phyloP scores from a whole-genome alignment of 2,113 vertebrate genomes.

The Carassius carassius region DNA sequence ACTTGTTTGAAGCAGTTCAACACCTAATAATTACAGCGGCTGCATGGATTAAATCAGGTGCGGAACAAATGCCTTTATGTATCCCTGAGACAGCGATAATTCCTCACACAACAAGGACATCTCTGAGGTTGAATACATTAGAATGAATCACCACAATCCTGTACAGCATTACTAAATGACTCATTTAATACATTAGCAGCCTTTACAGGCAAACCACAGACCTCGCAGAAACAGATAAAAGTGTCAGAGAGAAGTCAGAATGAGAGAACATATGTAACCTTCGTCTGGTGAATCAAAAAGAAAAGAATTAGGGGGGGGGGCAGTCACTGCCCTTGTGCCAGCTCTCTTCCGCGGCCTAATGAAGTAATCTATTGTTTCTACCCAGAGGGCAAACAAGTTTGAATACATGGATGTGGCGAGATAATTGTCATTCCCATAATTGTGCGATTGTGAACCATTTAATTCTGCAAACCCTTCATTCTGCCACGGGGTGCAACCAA shows the following conservation, averaged over 20 bases:
- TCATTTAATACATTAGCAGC: conserved; percentile 46
- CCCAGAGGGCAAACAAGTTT: conserved; percentile 49
- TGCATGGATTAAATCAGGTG: conserved; percentile 28
- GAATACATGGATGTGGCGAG: conserved; percentile 54
- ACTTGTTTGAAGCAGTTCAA: conserved; percentile 31
- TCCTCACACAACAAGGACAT: conserved; percentile 25
- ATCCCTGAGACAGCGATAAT: conserved; percentile 32
- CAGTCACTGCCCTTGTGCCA: not conserved
- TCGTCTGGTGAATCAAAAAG: not conserved
- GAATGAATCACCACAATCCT: conserved; percentile 9
- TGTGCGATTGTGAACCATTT: conserved; percentile 55
- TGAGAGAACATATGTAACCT: not conserved
- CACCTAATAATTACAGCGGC: conserved; percentile 31
- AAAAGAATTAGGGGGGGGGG: not conserved
- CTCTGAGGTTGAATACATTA: conserved; percentile 38
- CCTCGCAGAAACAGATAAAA: conserved; percentile 17
- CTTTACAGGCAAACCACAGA: conserved; percentile 10
- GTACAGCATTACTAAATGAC: conserved; percentile 25
- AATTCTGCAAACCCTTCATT: conserved; percentile 62
- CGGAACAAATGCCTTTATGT: conserved; percentile 13
- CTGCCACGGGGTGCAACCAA: conserved; percentile 48
- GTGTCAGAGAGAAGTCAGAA: not conserved
- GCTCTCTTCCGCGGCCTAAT: conserved; percentile 40
- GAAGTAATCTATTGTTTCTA: conserved; percentile 46
- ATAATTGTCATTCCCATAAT: conserved; percentile 63